Evolutionary conservation across 2,113 vertebrate species (phyloP).

Genomic region (Haemorhous mexicanus): DNA sequence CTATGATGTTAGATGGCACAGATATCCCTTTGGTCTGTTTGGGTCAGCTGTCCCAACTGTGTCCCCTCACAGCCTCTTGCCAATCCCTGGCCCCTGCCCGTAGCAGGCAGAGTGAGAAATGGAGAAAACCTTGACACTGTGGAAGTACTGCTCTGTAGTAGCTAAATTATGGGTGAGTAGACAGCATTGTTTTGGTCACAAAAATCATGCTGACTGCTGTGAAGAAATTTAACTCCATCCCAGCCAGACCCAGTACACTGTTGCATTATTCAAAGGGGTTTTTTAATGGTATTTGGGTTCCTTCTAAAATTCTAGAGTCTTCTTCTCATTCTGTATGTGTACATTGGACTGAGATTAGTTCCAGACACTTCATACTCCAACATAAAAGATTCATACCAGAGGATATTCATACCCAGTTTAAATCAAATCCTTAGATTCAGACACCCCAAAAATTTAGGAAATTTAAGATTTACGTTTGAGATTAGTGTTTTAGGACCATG

Average conservation of each 20-base stretch:
- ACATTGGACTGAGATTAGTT: background rate
- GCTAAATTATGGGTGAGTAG: background rate
- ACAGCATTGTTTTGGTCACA: background rate
- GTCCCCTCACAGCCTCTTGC: background rate
- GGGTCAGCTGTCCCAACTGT: background rate
- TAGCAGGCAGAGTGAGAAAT: background rate
- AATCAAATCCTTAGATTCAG: background rate
- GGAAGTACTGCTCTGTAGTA: background rate
- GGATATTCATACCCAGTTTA: background rate
- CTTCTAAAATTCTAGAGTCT: background rate
- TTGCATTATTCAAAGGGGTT: background rate
- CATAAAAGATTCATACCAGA: background rate
- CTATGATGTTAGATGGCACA: background rate
- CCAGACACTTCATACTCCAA: background rate
- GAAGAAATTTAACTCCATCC: background rate
- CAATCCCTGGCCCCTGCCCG: rapidly evolving
- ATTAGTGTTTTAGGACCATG: background rate
- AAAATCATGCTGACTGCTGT: background rate
- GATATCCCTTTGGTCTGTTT: background rate
- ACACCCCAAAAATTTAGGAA: background rate
- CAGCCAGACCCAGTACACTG: background rate
- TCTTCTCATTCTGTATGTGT: background rate
- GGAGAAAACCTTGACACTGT: background rate
- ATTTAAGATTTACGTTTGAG: background rate
- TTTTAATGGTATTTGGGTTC: background rate